These are phyloP conservation scores for Nothocercus julius DNA, from an alignment of 2,113 vertebrate genomes.

Conservation along the genomic window DNA sequence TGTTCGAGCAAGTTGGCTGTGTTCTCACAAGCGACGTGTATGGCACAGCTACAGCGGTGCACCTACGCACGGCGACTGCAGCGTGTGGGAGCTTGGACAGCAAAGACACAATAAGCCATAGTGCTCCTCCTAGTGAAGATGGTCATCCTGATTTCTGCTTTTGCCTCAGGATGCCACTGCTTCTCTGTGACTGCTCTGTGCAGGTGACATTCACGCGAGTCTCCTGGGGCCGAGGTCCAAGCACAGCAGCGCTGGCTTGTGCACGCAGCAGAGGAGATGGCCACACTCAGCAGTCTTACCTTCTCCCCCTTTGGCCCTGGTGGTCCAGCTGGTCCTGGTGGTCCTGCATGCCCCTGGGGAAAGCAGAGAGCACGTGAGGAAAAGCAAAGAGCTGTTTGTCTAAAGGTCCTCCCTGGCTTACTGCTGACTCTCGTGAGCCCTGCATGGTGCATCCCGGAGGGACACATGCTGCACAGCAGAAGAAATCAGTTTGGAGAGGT, in stretches of 20 bases:
- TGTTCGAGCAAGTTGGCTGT: background rate
- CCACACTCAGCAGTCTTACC: slow-evolving; percentile 72
- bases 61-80: background rate
- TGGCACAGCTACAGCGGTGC: no score
- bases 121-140: background rate
- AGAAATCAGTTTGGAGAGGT: background rate
- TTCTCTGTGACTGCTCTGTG: background rate
- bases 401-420: background rate
- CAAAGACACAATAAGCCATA: background rate
- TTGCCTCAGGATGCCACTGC: background rate
- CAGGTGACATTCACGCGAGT: background rate
- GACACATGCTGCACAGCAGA: background rate
- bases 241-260: background rate
- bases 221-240: background rate
- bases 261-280: background rate
- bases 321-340: slow-evolving; percentile 85
- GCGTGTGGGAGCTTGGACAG: background rate
- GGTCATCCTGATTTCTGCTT: background rate
- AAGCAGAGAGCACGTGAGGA: background rate
- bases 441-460: background rate
- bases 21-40: background rate
- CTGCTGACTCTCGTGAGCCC: background rate
- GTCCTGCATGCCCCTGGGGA: slow-evolving; percentile 89
- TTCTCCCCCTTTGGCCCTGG: slow-evolving; percentile 95
- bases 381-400: background rate